A percentile compares a stretch with the other conserved stretches of the same genome.
Evolutionary conservation across 1,140 invertebrate genomes (phyloP).

Genomic region (Holotrichia oblita): DNA sequence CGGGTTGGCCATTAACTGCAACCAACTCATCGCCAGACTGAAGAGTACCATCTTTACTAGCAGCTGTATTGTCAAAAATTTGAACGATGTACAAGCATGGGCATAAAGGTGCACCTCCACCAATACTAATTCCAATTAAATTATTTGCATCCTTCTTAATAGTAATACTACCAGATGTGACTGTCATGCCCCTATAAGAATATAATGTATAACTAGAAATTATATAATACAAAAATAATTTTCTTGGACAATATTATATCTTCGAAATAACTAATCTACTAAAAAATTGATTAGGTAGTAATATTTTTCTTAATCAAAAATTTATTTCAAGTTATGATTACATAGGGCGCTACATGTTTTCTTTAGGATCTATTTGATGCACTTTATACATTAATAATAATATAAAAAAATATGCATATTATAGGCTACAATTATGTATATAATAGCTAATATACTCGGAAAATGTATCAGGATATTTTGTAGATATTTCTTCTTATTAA

Average conservation of each 20-base stretch:
- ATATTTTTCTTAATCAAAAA: not conserved
- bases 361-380: not conserved
- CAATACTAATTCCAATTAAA: slow-evolving; percentile 97
- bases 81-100: slow-evolving; percentile 97
- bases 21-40: slow-evolving; percentile 97
- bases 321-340: not conserved
- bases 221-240: no score
- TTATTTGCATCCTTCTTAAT: slow-evolving; percentile 95
- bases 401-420: slow-evolving; percentile 1
- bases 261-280: not conserved
- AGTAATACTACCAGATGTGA: slow-evolving; percentile 92
- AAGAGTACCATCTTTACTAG: slow-evolving; percentile 87
- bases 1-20: slow-evolving; percentile 88
- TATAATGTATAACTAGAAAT: not conserved
- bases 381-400: not conserved
- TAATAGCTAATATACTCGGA: no score
- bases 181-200: slow-evolving; percentile 90
- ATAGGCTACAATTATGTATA: not conserved
- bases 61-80: slow-evolving; percentile 98
- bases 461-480: no score
- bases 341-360: not conserved
- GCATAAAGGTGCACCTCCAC: slow-evolving; percentile 94
- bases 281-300: not conserved
- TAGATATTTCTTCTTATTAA: no score
- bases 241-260: not conserved